Evolutionary conservation across 2,797 vertebrate species (phyloP).

Genomic region (Chromobotia macracanthus): DNA sequence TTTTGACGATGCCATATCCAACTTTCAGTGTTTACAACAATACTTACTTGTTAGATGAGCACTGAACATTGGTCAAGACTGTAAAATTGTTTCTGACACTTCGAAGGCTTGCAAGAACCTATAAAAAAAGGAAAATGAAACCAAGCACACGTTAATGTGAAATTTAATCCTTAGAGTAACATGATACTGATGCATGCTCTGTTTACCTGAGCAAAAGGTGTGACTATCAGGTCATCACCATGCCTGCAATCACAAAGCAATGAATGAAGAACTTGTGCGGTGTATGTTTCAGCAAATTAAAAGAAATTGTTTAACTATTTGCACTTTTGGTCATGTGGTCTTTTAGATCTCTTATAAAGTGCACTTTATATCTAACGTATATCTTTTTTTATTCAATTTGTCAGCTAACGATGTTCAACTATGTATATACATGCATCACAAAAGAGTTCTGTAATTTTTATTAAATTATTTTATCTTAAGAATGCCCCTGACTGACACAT

Average conservation of each 20-base stretch:
- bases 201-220: constrained; percentile 96
- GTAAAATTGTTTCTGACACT: constrained; percentile 98
- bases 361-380: too few relatives aligned
- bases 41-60: constrained; percentile 93
- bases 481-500: too few relatives aligned
- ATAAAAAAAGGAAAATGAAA: constrained; percentile 44
- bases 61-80: constrained; percentile 92
- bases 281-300: not conserved
- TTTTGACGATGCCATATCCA: not conserved
- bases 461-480: too few relatives aligned
- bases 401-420: not conserved
- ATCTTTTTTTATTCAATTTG: not conserved
- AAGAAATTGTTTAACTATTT: not conserved
- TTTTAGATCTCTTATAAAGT: not conserved
- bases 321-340: not conserved
- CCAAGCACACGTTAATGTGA: constrained; percentile 4
- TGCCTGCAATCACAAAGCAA: constrained; percentile 78
- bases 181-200: constrained; percentile 1
- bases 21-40: not conserved
- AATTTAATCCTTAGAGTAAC: constrained; percentile 29
- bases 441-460: too few relatives aligned
- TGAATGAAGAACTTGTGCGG: not conserved
- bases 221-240: constrained; percentile 97
- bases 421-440: not conserved
- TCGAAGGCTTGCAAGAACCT: constrained; percentile 95